These are phyloP conservation scores for Vanacampus margaritifer DNA, from an alignment of 2,113 vertebrate genomes.

Conservation along the genomic window DNA sequence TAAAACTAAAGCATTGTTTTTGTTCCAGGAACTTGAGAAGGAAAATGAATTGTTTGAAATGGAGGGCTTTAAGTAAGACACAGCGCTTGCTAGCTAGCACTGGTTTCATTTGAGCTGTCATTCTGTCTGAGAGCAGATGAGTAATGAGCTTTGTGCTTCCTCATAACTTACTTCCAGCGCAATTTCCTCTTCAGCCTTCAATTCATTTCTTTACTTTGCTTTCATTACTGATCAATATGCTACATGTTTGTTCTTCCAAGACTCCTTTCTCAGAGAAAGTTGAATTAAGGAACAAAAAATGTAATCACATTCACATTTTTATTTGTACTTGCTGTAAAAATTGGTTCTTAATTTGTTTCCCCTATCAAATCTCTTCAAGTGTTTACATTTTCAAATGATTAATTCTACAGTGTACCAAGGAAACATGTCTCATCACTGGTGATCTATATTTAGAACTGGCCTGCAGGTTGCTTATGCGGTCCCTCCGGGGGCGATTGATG, in stretches of 20 bases:
- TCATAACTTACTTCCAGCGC: conserved; percentile 12
- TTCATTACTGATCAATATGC: conserved; percentile 2
- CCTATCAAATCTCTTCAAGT: neutral
- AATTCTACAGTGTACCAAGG: too few species aligned
- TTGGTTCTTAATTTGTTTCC: too few species aligned
- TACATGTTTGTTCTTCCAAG: neutral
- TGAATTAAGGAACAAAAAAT: neutral
- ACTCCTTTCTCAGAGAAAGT: neutral
- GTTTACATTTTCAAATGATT: too few species aligned
- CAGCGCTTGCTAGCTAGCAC: neutral
- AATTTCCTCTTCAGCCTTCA: conserved; percentile 34
- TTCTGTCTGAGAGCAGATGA: conserved; percentile 12
- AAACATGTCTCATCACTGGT: too few species aligned
- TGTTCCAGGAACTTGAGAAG: neutral
- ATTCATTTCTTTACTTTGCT: neutral
- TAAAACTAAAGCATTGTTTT: neutral
- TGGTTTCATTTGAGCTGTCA: conserved; percentile 9
- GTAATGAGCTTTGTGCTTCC: neutral
- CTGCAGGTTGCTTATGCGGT: too few species aligned
- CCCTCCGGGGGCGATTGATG: too few species aligned
- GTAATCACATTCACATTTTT: too few species aligned
- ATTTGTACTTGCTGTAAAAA: too few species aligned
- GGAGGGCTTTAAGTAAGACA: conserved; percentile 7
- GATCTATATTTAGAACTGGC: too few species aligned
- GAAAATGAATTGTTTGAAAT: neutral